Evolutionary conservation across 37 sponge, comb jelly and placozoan genomes (phyloP).

Genomic region (Chondrilla cf. caribensis): DNA sequence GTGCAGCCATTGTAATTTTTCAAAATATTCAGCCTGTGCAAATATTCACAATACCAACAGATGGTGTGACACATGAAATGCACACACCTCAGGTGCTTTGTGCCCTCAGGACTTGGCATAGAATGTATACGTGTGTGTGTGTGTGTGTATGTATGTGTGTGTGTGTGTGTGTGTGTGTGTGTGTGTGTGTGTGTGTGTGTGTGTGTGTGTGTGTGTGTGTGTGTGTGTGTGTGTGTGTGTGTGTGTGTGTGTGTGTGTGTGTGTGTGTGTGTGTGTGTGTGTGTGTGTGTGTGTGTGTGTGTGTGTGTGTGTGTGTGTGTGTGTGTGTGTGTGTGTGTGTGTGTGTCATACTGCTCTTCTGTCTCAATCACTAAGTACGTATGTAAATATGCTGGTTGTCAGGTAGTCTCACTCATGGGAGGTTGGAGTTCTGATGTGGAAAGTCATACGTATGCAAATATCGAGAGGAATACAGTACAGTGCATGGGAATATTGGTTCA

Average conservation of each 20-base stretch:
- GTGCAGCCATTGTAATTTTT: no score
- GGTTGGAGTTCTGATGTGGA: no score
- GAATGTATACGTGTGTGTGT: slow-evolving; percentile 2
- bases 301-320: slow-evolving; percentile 27
- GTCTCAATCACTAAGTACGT: neutral
- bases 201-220: slow-evolving; percentile 25
- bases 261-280: slow-evolving; percentile 28
- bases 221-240: slow-evolving; percentile 27
- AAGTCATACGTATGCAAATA: no score
- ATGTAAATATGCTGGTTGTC: no score
- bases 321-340: slow-evolving; percentile 18
- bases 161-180: slow-evolving; percentile 11
- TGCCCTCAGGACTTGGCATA: no score
- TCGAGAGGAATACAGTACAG: no score
- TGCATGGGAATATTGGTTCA: no score
- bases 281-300: slow-evolving; percentile 25
- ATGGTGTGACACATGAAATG: no score
- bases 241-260: slow-evolving; percentile 27
- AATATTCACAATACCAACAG: no score
- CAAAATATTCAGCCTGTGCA: no score
- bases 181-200: slow-evolving; percentile 20
- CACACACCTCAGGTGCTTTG: no score
- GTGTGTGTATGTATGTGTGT: slow-evolving; percentile 20
- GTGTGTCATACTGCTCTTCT: slow-evolving; percentile 7
- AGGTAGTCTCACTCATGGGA: no score